Evolutionary conservation across 1,140 invertebrate genomes (phyloP).

Genomic region (Apolygus lucorum): DNA sequence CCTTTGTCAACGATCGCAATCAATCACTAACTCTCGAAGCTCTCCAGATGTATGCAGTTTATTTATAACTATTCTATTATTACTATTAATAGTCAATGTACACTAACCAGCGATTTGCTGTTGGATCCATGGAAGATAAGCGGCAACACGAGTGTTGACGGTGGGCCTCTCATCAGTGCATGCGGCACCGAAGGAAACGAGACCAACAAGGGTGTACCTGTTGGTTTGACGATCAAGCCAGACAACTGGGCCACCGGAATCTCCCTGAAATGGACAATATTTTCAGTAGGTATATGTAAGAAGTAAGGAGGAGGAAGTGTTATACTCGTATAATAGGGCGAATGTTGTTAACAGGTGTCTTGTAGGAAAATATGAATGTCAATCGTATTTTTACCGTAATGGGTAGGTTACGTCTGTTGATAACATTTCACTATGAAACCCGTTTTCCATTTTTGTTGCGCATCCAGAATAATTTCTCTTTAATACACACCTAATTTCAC

Average conservation of each 20-base stretch:
- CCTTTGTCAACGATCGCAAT: no score
- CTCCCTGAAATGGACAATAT: slow-evolving; percentile 42
- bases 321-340: not conserved
- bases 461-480: no score
- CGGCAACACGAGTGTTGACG: slow-evolving; percentile 45
- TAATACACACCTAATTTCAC: no score
- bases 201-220: slow-evolving; percentile 42
- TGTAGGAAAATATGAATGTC: not conserved
- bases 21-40: no score
- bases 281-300: no score
- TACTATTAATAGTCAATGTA: no score
- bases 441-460: no score
- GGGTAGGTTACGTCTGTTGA: no score
- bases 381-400: not conserved
- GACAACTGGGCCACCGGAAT: slow-evolving; percentile 59
- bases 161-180: slow-evolving; percentile 43
- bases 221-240: slow-evolving; percentile 44
- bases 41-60: no score
- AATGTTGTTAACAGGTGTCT: not conserved
- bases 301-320: not conserved
- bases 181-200: slow-evolving; percentile 45
- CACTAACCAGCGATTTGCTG: not conserved
- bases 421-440: no score
- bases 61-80: no score
- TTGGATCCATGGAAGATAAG: slow-evolving; percentile 47